A percentile compares a stretch with the other conserved stretches of the same genome.
Evolutionary conservation across 2,888 invertebrate species (phyloP).

Genomic region (Empis stercorea): DNA sequence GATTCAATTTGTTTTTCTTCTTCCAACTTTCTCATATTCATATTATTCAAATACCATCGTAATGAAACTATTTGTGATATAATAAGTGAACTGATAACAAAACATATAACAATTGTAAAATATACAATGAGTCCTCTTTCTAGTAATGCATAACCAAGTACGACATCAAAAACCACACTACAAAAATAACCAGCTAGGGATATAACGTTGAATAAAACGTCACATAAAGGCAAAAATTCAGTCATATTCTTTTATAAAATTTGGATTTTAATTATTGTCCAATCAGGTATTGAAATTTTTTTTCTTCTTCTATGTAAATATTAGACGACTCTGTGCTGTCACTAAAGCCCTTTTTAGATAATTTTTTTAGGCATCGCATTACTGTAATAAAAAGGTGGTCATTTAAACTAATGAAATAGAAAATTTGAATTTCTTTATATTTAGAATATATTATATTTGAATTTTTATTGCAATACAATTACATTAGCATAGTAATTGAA

Average conservation of each 20-base stretch:
- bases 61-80: conserved; percentile 65
- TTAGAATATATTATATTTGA: too few species aligned
- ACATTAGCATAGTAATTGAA: too few species aligned
- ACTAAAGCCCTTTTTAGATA: too few species aligned
- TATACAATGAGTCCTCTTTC: conserved; percentile 51
- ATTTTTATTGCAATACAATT: too few species aligned
- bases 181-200: conserved; percentile 82
- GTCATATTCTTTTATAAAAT: conserved; percentile 38
- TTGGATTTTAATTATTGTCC: too few species aligned
- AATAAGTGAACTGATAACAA: conserved; percentile 59
- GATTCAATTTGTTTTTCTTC: conserved; percentile 3
- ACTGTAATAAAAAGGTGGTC: too few species aligned
- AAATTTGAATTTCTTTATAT: too few species aligned
- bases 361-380: too few species aligned
- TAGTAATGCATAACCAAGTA: conserved; percentile 72
- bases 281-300: too few species aligned
- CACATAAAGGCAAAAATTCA: conserved; percentile 83
- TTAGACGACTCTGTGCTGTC: too few species aligned
- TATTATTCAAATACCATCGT: conserved; percentile 51
- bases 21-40: conserved; percentile 18
- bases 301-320: too few species aligned
- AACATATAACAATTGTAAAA: conserved; percentile 53
- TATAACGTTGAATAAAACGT: conserved; percentile 82
- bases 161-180: conserved; percentile 78
- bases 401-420: too few species aligned